Evolutionary conservation across 2,888 invertebrate genomes (phyloP).

Genomic region (Apotomis capreana): DNA sequence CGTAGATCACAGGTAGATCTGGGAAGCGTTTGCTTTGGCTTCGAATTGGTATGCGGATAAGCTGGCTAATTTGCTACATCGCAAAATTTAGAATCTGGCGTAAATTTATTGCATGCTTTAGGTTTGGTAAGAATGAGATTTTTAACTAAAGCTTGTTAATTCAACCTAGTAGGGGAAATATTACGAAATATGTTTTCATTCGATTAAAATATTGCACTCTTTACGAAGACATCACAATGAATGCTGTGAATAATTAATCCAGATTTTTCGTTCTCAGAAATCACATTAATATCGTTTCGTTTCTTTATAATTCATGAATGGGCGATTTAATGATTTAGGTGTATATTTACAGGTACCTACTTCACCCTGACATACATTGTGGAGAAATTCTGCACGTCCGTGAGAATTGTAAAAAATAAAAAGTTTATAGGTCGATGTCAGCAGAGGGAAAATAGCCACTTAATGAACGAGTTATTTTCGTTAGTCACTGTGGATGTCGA

Average conservation of each 20-base stretch:
- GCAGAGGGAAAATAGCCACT: constrained; percentile 58
- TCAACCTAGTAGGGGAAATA: background rate
- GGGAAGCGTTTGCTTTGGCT: constrained; percentile 34
- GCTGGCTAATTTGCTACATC: background rate
- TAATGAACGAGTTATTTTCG: constrained; percentile 60
- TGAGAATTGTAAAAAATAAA: constrained; percentile 56
- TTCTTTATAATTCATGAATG: constrained; percentile 32
- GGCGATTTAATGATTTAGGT: constrained; percentile 40
- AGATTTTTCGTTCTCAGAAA: constrained; percentile 7
- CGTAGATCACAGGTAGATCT: constrained; percentile 29
- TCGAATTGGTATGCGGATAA: constrained; percentile 17
- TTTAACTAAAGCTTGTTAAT: background rate
- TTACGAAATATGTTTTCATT: background rate
- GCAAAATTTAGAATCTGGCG: background rate
- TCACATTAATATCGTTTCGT: constrained; percentile 13
- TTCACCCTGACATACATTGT: constrained; percentile 67
- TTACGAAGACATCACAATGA: constrained; percentile 6
- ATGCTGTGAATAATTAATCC: background rate
- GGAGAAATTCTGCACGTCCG: constrained; percentile 59
- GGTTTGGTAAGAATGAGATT: background rate
- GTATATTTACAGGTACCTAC: constrained; percentile 41
- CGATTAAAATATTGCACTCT: background rate
- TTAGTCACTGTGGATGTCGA: constrained; percentile 27
- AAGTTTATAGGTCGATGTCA: constrained; percentile 65
- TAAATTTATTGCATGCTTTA: background rate